Base-by-base conservation (phyloP, 2,888 invertebrate species). In the Agrotis clavis region DNA sequence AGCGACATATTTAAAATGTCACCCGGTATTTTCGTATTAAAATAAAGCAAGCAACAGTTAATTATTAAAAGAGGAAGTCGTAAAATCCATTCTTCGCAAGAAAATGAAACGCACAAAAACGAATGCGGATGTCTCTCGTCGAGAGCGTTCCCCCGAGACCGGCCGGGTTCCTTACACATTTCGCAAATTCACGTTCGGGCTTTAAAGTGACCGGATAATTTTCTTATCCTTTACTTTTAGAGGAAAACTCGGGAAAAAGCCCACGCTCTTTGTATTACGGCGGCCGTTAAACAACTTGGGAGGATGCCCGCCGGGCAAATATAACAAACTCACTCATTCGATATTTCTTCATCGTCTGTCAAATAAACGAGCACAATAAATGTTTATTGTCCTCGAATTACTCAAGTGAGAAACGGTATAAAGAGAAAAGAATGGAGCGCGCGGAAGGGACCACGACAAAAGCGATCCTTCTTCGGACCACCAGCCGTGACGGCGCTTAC, bases 331-430 rank as follows among this genome's bases (percentile, higher is more conserved):
- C 93, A 91, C 92, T 94, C 94, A 92, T 91, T 92, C 91, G 92
- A 93, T 93, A 93, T 93, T 95, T 94, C 93, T 94, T 92, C 92
- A 94, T 95, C 94, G 93, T 94, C 93, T 94, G 94, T 95, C 95
- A 94, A 94, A 94, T 94, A 94, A 94, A 94, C 92, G 93, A 92
- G 92, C 90, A 94, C 94, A 94, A 96, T 96, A 95, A 96, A 95
- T 94, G 94, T 96, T 95, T 96, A 96, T 95, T 95, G 95, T 95
- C 93, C 92, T 92, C 93, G 94, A 95, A 96, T 96, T 95, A 95
- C 94, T 95, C 94, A 94, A 95, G 94, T 96, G 95, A 94, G 94
- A 96, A 95, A 95, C 94, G 91, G 93, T 93, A 93, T 94, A 94
- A 94, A 94, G 93, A 93, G 94, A 93, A 94, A 96, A 96, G 95